phyloP scores from a whole-genome alignment of 2,797 vertebrate species.

The Garrulus glandarius region DNA sequence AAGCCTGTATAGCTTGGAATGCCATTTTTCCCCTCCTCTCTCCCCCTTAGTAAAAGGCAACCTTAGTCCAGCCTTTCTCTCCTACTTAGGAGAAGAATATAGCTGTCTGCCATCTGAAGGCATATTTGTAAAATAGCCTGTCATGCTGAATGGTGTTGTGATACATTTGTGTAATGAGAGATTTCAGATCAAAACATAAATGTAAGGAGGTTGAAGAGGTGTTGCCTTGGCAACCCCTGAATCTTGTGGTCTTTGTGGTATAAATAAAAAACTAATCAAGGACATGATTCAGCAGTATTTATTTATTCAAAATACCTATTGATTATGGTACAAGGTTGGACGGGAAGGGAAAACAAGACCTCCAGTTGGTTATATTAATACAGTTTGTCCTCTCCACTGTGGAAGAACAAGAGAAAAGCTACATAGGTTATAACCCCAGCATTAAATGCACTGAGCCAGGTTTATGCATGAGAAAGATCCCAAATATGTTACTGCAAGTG shows the following conservation, averaged over 20 bases:
- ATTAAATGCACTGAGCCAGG: not conserved
- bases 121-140: conserved; percentile 13
- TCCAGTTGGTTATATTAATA: not conserved
- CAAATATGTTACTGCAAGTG: not conserved
- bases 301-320: not conserved
- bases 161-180: conserved; percentile 38
- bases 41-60: not conserved
- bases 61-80: not conserved
- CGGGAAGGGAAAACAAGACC: not conserved
- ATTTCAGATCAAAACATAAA: conserved; percentile 30
- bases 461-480: not conserved
- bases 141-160: conserved; percentile 7
- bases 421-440: not conserved
- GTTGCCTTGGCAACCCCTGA: conserved; percentile 58
- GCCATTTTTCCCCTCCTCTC: not conserved
- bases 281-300: not conserved
- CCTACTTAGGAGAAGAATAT: not conserved
- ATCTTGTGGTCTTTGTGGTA: conserved; percentile 29
- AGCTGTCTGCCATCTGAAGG: not conserved
- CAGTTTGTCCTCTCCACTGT: not conserved
- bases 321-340: not conserved
- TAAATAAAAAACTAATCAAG: conserved; percentile 37
- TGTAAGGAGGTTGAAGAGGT: conserved; percentile 4
- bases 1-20: not conserved
- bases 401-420: not conserved